Conservation (phyloP, 2,888 invertebrate genomes). For the Desoria tigrina region DNA sequence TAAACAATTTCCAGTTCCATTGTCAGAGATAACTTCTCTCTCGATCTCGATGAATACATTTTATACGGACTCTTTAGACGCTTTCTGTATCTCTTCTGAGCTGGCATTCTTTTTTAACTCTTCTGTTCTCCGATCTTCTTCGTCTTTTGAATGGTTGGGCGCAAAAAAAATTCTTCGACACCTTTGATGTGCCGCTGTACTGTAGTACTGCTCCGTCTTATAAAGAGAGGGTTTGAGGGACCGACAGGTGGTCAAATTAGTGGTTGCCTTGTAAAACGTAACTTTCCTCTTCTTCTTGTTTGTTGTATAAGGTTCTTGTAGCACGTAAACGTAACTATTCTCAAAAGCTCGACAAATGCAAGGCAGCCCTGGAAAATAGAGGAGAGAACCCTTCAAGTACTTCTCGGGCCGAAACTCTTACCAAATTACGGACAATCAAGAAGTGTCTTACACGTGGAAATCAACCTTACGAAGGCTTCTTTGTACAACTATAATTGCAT, state of each 20-base stretch:
- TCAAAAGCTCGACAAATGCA: too few species aligned
- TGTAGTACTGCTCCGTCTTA: conserved; percentile 45
- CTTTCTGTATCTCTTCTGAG: not conserved
- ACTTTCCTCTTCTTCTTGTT: too few species aligned
- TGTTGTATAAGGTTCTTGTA: too few species aligned
- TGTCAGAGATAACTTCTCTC: conserved; percentile 8
- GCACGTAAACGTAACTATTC: too few species aligned
- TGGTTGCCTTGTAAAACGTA: conserved; percentile 49
- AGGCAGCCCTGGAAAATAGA: too few species aligned
- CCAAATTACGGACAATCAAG: conserved; percentile 39
- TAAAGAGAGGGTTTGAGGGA: conserved; percentile 51
- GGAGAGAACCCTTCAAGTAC: too few species aligned
- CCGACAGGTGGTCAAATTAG: conserved; percentile 54
- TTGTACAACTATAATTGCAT: conserved; percentile 24
- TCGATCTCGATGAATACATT: conserved; percentile 6
- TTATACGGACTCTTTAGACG: not conserved
- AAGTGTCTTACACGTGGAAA: conserved; percentile 41
- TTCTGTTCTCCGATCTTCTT: conserved; percentile 12
- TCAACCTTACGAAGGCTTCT: conserved; percentile 30
- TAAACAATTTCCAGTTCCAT: conserved; percentile 17
- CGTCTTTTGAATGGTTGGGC: not conserved
- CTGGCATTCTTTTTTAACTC: conserved; percentile 12
- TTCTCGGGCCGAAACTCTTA: too few species aligned
- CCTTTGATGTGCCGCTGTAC: conserved; percentile 49
- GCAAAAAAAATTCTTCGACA: conserved; percentile 43